phyloP scores from a whole-genome alignment of 2,797 vertebrate genomes.

The Bovichtus diacanthus region DNA sequence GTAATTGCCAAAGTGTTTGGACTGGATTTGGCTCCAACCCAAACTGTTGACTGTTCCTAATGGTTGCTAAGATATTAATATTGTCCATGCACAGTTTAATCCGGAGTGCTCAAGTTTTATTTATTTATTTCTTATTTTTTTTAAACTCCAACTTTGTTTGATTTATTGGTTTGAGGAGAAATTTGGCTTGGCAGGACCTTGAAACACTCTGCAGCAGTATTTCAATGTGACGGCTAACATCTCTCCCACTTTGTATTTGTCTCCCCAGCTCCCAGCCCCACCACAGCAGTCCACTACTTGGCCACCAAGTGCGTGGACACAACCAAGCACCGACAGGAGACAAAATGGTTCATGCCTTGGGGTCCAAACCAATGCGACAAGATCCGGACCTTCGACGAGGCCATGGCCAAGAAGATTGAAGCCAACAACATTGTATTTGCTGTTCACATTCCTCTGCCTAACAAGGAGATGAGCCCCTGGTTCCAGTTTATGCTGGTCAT shows the following conservation, averaged over 20 bases:
- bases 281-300: constrained; percentile 86
- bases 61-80: constrained; percentile 48
- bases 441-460: constrained; percentile 90
- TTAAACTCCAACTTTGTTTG: constrained; percentile 16
- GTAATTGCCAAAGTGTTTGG: constrained; percentile 60
- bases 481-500: constrained; percentile 98
- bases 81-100: constrained; percentile 46
- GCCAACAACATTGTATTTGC: constrained; percentile 97
- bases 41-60: constrained; percentile 47
- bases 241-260: constrained; percentile 15
- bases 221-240: constrained; percentile 45
- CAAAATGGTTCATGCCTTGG: constrained; percentile 95
- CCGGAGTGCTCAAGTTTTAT: constrained; percentile 26
- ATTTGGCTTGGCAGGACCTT: constrained; percentile 23
- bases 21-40: constrained; percentile 44
- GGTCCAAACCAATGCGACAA: constrained; percentile 91
- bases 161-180: constrained; percentile 41
- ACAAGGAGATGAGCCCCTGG: constrained; percentile 97
- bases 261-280: constrained; percentile 92
- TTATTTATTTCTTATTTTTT: constrained; percentile 34
- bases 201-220: constrained; percentile 32
- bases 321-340: constrained; percentile 83
- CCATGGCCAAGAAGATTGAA: constrained; percentile 90
- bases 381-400: constrained; percentile 91
- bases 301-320: constrained; percentile 93